Conservation (phyloP, 1,140 invertebrate species). For the Reticulitermes speratus region DNA sequence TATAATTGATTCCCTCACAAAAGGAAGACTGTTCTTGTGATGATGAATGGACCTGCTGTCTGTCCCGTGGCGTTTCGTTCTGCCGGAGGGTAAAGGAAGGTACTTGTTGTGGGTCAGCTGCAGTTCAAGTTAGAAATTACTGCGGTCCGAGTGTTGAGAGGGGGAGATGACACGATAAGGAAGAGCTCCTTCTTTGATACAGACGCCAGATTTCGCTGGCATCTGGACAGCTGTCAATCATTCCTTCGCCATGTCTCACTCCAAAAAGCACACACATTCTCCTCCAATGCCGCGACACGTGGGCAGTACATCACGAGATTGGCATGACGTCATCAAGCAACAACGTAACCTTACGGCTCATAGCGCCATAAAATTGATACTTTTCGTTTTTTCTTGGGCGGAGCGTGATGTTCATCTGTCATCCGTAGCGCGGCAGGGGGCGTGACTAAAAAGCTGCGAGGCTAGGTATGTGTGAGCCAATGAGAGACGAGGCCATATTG, state of each 20-base stretch:
- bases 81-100: background rate
- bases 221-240: constrained; percentile 26
- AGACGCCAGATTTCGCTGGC: constrained; percentile 10
- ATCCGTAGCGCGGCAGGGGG: constrained; percentile 26
- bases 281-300: constrained; percentile 24
- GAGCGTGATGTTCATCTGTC: constrained; percentile 30
- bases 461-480: constrained; percentile 23
- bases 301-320: constrained; percentile 19
- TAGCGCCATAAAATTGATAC: constrained; percentile 26
- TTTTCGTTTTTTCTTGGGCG: constrained; percentile 28
- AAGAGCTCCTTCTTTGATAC: background rate
- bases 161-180: constrained; percentile 8
- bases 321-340: constrained; percentile 24
- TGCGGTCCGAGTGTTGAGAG: no score
- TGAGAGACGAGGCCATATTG: constrained; percentile 26
- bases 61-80: background rate
- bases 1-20: background rate
- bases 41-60: background rate
- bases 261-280: background rate
- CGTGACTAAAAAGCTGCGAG: constrained; percentile 27
- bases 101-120: background rate
- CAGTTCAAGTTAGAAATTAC: background rate
- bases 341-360: constrained; percentile 26
- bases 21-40: background rate
- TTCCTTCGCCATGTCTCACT: background rate